These are phyloP conservation scores for Willisornis vidua DNA, from an alignment of 2,113 vertebrate genomes.

Conservation along the genomic window DNA sequence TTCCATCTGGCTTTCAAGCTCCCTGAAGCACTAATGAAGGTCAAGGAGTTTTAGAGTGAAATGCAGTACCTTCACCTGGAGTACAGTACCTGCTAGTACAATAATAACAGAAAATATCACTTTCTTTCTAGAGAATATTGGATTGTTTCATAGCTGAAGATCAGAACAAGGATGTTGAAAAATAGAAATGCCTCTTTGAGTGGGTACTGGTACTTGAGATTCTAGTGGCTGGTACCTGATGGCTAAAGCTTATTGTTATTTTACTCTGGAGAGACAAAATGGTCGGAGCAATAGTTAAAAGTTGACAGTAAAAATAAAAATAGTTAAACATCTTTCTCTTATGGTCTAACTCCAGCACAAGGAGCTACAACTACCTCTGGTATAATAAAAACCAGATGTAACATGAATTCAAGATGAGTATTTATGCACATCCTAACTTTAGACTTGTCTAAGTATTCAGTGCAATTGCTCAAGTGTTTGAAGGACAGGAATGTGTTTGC, in stretches of 20 bases:
- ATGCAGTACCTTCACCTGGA: conserved; percentile 17
- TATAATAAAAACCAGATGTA: neutral
- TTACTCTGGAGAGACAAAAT: neutral
- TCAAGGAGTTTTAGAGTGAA: conserved; percentile 23
- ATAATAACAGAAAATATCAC: neutral
- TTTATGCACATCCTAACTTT: neutral
- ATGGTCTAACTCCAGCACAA: neutral
- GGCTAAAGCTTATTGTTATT: conserved; percentile 5
- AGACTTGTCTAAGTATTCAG: neutral
- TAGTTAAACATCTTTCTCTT: neutral
- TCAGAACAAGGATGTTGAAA: neutral
- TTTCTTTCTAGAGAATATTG: conserved; percentile 9
- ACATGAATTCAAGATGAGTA: neutral
- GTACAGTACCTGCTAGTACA: neutral
- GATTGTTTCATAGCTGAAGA: neutral
- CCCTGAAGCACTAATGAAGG: conserved; percentile 53
- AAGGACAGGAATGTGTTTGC: neutral
- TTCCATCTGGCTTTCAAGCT: conserved; percentile 8
- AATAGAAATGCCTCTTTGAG: neutral
- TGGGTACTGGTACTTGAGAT: neutral
- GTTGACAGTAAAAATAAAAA: neutral
- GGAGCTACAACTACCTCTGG: neutral
- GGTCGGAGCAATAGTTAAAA: neutral
- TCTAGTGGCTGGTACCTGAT: neutral
- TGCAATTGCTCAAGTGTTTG: neutral